Conservation (phyloP, 2,888 invertebrate genomes). For the Osmoderma eremita region DNA sequence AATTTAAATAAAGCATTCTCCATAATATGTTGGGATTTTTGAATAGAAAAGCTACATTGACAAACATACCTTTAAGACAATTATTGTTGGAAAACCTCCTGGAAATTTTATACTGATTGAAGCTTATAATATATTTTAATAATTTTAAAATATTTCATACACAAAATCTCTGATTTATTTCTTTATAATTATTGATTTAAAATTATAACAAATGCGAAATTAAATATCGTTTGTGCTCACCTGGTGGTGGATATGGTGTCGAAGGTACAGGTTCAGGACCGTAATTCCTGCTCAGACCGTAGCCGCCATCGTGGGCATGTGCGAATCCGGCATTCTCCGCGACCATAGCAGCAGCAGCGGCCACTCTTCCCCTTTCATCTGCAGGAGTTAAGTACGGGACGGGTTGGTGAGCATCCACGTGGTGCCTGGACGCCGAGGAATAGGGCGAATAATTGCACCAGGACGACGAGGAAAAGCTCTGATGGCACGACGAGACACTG, state of each 20-base stretch:
- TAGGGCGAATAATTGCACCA: slow-evolving; percentile 80
- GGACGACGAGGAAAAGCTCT: slow-evolving; percentile 74
- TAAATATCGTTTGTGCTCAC: slow-evolving; percentile 61
- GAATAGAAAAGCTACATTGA: too few relatives aligned
- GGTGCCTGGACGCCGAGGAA: slow-evolving; percentile 70
- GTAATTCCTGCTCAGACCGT: slow-evolving; percentile 77
- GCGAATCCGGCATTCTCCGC: slow-evolving; percentile 74
- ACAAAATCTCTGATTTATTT: too few relatives aligned
- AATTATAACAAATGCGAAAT: background rate
- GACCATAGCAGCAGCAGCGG: slow-evolving; percentile 67
- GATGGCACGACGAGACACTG: slow-evolving; percentile 72
- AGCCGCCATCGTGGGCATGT: slow-evolving; percentile 73
- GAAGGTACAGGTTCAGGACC: slow-evolving; percentile 77
- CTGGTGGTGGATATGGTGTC: slow-evolving; percentile 82
- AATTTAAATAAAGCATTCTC: too few relatives aligned
- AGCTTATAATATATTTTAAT: too few relatives aligned
- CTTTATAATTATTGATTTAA: too few relatives aligned
- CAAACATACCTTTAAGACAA: too few relatives aligned
- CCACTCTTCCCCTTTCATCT: slow-evolving; percentile 76
- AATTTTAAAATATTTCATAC: too few relatives aligned
- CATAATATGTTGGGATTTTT: too few relatives aligned
- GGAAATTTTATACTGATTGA: too few relatives aligned
- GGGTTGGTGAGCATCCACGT: slow-evolving; percentile 68
- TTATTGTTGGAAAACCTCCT: too few relatives aligned
- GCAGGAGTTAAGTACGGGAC: slow-evolving; percentile 76